Conservation (phyloP, 2,888 invertebrate genomes). For the Andrena bicolor region DNA sequence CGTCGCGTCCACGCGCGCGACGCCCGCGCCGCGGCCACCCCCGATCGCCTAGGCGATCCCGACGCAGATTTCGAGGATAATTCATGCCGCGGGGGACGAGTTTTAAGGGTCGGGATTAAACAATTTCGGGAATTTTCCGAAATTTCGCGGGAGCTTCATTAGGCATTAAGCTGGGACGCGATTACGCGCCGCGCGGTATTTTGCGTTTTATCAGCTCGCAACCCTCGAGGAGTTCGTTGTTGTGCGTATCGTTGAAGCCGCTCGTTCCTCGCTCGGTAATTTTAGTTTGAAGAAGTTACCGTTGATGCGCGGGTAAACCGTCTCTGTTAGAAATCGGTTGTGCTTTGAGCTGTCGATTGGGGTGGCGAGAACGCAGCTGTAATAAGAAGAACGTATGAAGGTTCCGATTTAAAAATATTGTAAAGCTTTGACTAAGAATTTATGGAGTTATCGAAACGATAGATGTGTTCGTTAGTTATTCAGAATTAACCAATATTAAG, state of each 20-base stretch:
- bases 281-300: conserved; percentile 26
- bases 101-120: conserved; percentile 25
- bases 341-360: no score
- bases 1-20: conserved; percentile 25
- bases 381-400: no score
- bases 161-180: conserved; percentile 1
- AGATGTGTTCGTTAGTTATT: no score
- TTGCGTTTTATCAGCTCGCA: not conserved
- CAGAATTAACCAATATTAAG: no score
- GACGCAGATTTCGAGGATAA: conserved; percentile 18
- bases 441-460: no score
- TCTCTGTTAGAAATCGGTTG: no score
- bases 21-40: conserved; percentile 9
- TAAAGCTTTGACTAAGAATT: no score
- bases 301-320: not conserved
- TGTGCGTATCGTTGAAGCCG: not conserved
- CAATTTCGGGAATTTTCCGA: conserved; percentile 1
- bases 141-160: conserved; percentile 23
- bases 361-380: no score
- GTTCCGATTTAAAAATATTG: no score
- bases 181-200: conserved; percentile 9
- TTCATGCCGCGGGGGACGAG: conserved; percentile 7
- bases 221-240: not conserved
- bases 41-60: not conserved
- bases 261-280: conserved; percentile 7